Base-by-base conservation (phyloP, 2,888 invertebrate species). In the Drosophila rellima region DNA sequence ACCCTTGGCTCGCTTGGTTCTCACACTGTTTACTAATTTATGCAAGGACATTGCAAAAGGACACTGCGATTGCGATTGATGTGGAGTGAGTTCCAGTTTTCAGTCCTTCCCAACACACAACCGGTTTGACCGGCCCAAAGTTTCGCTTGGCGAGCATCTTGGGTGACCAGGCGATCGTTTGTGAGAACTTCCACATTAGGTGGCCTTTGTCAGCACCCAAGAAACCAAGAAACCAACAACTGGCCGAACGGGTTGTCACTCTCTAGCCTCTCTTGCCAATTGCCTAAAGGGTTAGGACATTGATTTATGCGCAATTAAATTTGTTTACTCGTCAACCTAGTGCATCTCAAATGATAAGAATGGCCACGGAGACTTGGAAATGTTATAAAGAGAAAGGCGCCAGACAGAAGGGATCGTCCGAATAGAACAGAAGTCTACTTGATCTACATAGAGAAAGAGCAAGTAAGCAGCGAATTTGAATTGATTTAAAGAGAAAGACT, bases 21-120 rank as follows among this genome's bases (percentile, higher is more conserved):
- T 80, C 87, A 88, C 87, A 88, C 87, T 72, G 50, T 64, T 54
- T 59, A 61, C 48, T 85, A 90, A 91, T 90, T 79, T 90, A 90
- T 90, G 91, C 88, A 89, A 90, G 91, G 90, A 91, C 90, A 91
- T 87, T 90, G 90, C 91, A 79, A 91, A 90, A 90, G 90, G 90
- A 90, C 90, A 90, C 83, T 85, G 40, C 55, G 65, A 60, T 63
- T 72, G 74, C 72, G 48, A 69, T 79, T 81, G 86, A 78, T 82
- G 68, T 81, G 81, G 81, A 75, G 78, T 79, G 73, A 82, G 77
- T 78, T 77, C 56, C 56, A 71, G 72, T 77, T 56, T 37, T 26
- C 6, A 6, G 6, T 26, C 7, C 44, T 60, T 85, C 79, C 85
- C 76, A 73, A 78, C 66, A 37, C 63, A 7, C 73, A 90, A 91